A percentile compares a stretch with the other conserved stretches of the same genome.
phyloP scores from a whole-genome alignment of 2,797 vertebrate genomes.

The Xiphorhynchus erythropygius region DNA sequence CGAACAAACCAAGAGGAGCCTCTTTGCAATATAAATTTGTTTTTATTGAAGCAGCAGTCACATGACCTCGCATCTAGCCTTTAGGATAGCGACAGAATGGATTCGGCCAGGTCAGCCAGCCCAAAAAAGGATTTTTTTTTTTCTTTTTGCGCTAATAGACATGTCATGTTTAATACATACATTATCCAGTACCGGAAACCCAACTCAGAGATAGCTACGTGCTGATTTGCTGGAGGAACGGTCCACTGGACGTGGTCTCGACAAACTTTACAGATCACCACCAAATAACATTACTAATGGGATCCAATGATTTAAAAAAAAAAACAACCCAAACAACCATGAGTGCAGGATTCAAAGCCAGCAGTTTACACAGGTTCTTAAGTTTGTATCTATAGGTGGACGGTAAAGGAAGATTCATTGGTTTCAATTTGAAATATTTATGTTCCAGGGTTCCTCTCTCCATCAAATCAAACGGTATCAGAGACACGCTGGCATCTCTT shows the following conservation, averaged over 20 bases:
- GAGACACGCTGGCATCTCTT: constrained; percentile 66
- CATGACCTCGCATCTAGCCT: constrained; percentile 80
- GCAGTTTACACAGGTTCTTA: constrained; percentile 64
- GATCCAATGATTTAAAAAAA: constrained; percentile 52
- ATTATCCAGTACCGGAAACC: constrained; percentile 76
- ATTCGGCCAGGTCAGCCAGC: constrained; percentile 69
- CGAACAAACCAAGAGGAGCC: constrained; percentile 57
- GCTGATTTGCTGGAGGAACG: constrained; percentile 75
- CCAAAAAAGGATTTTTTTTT: constrained; percentile 60
- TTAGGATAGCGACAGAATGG: constrained; percentile 75
- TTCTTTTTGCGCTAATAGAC: constrained; percentile 75
- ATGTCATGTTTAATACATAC: constrained; percentile 79
- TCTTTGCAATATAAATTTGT: constrained; percentile 80
- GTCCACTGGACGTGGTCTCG: constrained; percentile 69
- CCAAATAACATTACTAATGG: constrained; percentile 73
- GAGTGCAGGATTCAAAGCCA: constrained; percentile 74
- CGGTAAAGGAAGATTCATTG: constrained; percentile 1
- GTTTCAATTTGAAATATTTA: constrained; percentile 53
- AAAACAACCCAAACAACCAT: constrained; percentile 61
- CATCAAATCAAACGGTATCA: constrained; percentile 67
- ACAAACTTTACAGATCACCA: constrained; percentile 75
- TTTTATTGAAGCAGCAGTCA: constrained; percentile 84
- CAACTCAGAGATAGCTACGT: constrained; percentile 74
- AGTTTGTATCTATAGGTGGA: constrained; percentile 48
- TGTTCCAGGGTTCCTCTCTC: constrained; percentile 66